Percentiles rank a stretch among this genome's conserved stretches.
phyloP scores from a whole-genome alignment of 2,797 vertebrate species.

The Poecilia gillii region DNA sequence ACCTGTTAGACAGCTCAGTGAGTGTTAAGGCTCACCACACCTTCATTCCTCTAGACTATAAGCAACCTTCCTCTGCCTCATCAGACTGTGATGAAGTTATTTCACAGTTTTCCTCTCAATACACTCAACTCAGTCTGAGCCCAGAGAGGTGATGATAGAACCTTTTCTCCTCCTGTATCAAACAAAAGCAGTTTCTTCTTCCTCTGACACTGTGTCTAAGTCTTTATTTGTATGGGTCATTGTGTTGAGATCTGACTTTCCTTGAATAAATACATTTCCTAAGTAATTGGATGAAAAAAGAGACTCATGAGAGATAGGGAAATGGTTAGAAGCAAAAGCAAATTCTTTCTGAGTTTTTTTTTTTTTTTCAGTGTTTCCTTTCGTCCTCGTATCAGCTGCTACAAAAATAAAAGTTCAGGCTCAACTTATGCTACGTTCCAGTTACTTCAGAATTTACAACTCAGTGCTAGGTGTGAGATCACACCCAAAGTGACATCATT shows the following conservation, averaged over 20 bases:
- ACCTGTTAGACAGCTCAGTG: conserved; percentile 26
- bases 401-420: too few relatives aligned
- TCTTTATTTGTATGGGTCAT: not conserved
- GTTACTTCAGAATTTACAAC: too few relatives aligned
- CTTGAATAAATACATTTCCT: not conserved
- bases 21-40: conserved; percentile 6
- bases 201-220: not conserved
- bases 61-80: not conserved
- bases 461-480: too few relatives aligned
- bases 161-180: conserved; percentile 16
- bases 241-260: not conserved
- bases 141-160: conserved; percentile 8
- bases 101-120: not conserved
- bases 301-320: not conserved
- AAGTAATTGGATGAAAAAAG: not conserved
- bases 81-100: not conserved
- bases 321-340: not conserved
- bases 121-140: not conserved
- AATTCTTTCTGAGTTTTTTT: too few relatives aligned
- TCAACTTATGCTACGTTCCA: too few relatives aligned
- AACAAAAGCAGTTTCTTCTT: conserved; percentile 6
- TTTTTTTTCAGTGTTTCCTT: too few relatives aligned
- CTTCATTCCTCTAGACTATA: not conserved
- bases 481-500: too few relatives aligned
- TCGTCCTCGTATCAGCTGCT: not conserved